Conservation (phyloP, 2,113 vertebrate genomes). For the Oncorhynchus clarkii region DNA sequence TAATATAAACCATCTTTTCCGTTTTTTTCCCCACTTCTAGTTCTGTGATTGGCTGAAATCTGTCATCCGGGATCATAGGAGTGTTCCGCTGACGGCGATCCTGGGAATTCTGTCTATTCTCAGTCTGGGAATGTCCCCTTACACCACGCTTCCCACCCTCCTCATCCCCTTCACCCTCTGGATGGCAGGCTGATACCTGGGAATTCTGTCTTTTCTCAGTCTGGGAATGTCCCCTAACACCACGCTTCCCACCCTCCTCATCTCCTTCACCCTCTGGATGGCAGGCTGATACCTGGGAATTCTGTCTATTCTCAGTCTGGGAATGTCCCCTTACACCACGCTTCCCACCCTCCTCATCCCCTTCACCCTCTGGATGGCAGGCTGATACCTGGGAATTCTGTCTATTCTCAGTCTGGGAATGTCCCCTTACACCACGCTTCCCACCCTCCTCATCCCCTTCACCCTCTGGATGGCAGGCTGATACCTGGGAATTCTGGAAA, state of each 20-base stretch:
- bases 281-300: conserved; percentile 69
- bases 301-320: too few relatives aligned
- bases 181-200: conserved; percentile 83
- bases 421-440: too few relatives aligned
- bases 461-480: too few relatives aligned
- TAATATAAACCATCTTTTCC: background rate
- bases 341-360: too few relatives aligned
- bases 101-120: conserved; percentile 77
- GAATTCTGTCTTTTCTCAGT: conserved; percentile 63
- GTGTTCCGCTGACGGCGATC: conserved; percentile 72
- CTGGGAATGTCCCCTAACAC: conserved; percentile 78
- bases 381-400: too few relatives aligned
- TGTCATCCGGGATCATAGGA: conserved; percentile 88
- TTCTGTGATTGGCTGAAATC: conserved; percentile 90
- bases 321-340: too few relatives aligned
- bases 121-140: conserved; percentile 77
- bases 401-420: too few relatives aligned
- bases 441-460: too few relatives aligned
- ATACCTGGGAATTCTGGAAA: background rate
- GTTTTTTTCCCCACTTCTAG: conserved; percentile 56
- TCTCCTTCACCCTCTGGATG: conserved; percentile 95
- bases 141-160: conserved; percentile 79
- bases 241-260: conserved; percentile 78
- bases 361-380: too few relatives aligned
- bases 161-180: conserved; percentile 88